These are phyloP conservation scores for Leptinotarsa defecta DNA, from an alignment of 1,140 invertebrate species.

Conservation along the genomic window DNA sequence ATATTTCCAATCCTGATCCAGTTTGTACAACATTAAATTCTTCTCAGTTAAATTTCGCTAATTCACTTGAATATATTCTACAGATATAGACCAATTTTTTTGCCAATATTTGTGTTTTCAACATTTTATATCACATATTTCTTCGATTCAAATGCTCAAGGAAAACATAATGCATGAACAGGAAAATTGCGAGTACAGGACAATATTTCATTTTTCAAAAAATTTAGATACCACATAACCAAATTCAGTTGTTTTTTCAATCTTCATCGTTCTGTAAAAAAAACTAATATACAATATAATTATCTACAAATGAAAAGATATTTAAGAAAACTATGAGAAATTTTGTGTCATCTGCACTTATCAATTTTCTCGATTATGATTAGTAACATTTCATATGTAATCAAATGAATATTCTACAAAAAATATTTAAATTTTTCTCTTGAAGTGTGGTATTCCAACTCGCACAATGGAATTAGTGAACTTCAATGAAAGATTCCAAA, in stretches of 20 bases:
- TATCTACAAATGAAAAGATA: no score
- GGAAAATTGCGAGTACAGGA: not conserved
- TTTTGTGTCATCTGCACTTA: no score
- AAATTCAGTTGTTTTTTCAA: no score
- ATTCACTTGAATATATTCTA: constrained; percentile 27
- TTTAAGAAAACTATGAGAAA: no score
- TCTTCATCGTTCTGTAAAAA: no score
- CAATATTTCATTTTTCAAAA: no score
- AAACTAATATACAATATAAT: no score
- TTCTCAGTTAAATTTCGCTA: constrained; percentile 23
- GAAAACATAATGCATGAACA: not conserved
- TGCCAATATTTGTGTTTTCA: constrained; percentile 19
- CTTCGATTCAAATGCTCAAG: constrained; percentile 31
- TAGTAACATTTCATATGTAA: no score
- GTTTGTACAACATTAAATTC: constrained; percentile 11
- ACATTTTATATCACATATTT: constrained; percentile 31
- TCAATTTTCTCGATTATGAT: no score
- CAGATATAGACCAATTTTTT: constrained; percentile 26
- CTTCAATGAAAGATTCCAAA: constrained; percentile 60
- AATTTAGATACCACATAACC: no score
- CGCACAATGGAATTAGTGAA: constrained; percentile 56
- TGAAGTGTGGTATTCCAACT: not conserved
- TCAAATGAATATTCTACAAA: no score
- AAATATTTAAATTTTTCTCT: not conserved
- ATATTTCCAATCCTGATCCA: constrained; percentile 15